phyloP scores from a whole-genome alignment of 2,797 vertebrate genomes.

The Linurgus olivaceus region DNA sequence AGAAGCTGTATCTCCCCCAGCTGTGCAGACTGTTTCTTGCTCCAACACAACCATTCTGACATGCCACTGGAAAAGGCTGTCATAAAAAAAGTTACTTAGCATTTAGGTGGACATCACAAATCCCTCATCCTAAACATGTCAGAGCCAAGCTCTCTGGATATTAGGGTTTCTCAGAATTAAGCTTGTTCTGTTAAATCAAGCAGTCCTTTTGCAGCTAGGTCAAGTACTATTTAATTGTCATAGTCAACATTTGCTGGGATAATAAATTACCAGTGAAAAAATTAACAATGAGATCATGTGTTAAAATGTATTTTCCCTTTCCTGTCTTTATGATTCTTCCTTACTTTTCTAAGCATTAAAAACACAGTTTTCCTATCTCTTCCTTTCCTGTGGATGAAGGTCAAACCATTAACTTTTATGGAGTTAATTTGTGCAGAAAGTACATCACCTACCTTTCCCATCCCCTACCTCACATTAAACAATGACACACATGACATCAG shows the following conservation, averaged over 20 bases:
- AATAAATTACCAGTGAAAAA: conserved; percentile 45
- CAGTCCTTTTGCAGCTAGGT: neutral
- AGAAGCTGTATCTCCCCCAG: neutral
- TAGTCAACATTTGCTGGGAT: neutral
- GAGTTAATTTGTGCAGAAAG: conserved; percentile 38
- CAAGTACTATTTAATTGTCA: neutral
- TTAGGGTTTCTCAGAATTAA: neutral
- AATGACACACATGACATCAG: conserved; percentile 46
- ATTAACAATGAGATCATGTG: conserved; percentile 42
- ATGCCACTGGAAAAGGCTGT: neutral
- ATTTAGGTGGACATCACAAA: neutral
- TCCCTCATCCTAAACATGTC: neutral
- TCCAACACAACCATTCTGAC: neutral
- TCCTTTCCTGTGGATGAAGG: conserved; percentile 8
- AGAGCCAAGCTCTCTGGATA: neutral
- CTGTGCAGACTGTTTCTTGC: neutral
- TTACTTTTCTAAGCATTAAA: conserved; percentile 12
- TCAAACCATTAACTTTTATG: conserved; percentile 30
- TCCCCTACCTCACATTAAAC: conserved; percentile 27
- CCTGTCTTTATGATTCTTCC: conserved; percentile 49
- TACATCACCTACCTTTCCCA: conserved; percentile 30
- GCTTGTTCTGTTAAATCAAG: neutral
- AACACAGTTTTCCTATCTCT: conserved; percentile 12
- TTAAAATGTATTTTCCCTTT: conserved; percentile 36
- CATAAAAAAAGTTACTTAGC: neutral